Evolutionary conservation across 1,140 invertebrate species (phyloP), one percentile per base, ranked within the genome.

Genomic region (Ceratina japonica): DNA sequence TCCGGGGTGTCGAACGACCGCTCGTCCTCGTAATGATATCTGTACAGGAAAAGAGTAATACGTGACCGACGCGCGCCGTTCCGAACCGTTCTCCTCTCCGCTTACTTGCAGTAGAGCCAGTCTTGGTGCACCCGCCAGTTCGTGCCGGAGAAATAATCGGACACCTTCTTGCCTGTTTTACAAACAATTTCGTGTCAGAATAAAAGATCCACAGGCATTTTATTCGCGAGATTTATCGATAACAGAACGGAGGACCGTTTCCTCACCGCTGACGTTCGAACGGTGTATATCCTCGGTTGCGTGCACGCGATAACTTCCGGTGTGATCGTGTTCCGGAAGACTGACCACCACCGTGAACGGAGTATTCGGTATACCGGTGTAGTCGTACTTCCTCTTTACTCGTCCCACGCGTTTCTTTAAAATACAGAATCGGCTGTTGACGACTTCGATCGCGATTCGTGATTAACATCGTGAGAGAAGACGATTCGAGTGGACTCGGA

Each of bases 111-210:
- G 71, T 93, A 93, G 70, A 91, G 86, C 97, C 97, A 98, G 86
- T 98, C 95, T 62, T 97, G 97, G 93, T 98, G 97, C 54, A 98
- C 95, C 90, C 95, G 96, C 97, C 97, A 98, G 87, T 97, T 95
- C 75, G 93, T 94, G 80, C 94, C 95, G 84, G 93, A 92, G 90
- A 97, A 96, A 90, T 95, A 95, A 88, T 95, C 92, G 91, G 94
- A 91, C 84, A 95, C 92, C 86, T 93, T 94, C 92, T 93, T 95
- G 90, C 93, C 94, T 93, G 66, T 51, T 44, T 44, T 80, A 87
- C 51, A 82, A 75, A 74, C 74, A n/a, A 85, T 68, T 80, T 77
- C n/a, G 15, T 18, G 75, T 84, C 86, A 80, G 51, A 72, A 84
- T 80, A 8, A 1, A 0, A 18, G 10, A 27, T 18, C 12, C 10